Conservation (phyloP, 2,888 invertebrate genomes). For the Theodoxus fluviatilis region DNA sequence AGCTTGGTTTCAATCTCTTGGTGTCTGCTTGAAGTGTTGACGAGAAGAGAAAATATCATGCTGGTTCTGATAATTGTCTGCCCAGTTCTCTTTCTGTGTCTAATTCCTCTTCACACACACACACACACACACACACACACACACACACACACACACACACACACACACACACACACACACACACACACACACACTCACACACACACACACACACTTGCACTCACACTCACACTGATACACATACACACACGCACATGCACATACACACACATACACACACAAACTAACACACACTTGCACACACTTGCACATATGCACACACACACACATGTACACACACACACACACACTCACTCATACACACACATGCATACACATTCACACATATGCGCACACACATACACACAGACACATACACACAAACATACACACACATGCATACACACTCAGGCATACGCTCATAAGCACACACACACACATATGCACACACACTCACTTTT, state of each 20-base stretch:
- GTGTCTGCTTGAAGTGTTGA: too few relatives aligned
- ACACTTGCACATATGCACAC: not conserved
- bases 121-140: conserved; percentile 12
- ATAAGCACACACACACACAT: conserved; percentile 11
- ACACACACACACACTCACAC: conserved; percentile 7
- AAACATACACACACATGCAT: not conserved
- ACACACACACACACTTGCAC: conserved; percentile 7
- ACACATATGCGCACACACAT: conserved; percentile 4
- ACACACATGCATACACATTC: conserved; percentile 15
- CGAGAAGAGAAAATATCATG: not conserved
- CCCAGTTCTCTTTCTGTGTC: not conserved
- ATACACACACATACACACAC: not conserved
- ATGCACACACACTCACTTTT: not conserved
- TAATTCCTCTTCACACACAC: not conserved
- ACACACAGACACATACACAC: not conserved
- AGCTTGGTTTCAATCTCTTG: too few relatives aligned
- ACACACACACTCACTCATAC: conserved; percentile 14
- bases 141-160: not conserved
- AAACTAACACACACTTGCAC: not conserved
- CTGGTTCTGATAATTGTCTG: not conserved
- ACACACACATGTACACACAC: not conserved
- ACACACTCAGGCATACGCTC: not conserved
- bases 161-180: conserved; percentile 11
- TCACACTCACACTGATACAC: not conserved
- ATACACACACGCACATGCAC: not conserved